Evolutionary conservation across 2,888 invertebrate genomes (phyloP).

Genomic region (Cheilosia soror): DNA sequence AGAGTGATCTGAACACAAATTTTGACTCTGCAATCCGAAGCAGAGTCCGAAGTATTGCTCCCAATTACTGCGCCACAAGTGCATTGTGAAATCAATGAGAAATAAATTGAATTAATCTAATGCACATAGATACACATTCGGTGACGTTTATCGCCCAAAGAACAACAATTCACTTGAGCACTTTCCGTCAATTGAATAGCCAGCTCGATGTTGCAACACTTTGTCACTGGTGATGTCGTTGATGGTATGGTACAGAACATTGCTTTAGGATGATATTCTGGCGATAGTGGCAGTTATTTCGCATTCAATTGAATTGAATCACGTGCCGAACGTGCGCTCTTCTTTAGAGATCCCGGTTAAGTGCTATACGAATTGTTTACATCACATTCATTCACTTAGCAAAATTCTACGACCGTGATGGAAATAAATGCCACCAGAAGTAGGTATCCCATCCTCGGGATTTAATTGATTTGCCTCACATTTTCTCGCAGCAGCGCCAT

Average conservation of each 20-base stretch:
- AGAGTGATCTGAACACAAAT: conserved; percentile 11
- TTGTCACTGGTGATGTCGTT: conserved; percentile 2
- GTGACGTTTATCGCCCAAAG: conserved; percentile 42
- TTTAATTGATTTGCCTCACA: conserved; percentile 60
- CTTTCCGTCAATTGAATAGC: conserved; percentile 48
- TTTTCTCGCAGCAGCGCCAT: conserved; percentile 32
- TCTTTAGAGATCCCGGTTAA: conserved; percentile 29
- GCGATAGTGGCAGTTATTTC: neutral
- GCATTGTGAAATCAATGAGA: conserved; percentile 62
- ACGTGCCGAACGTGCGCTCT: conserved; percentile 64
- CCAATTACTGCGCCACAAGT: conserved; percentile 15
- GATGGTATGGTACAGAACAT: neutral
- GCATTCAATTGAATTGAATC: conserved; percentile 47
- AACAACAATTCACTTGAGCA: conserved; percentile 42
- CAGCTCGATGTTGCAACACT: neutral
- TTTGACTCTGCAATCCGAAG: conserved; percentile 25
- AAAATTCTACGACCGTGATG: neutral
- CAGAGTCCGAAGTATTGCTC: conserved; percentile 6
- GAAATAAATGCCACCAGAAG: conserved; percentile 13
- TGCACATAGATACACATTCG: neutral
- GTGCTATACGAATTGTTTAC: conserved; percentile 30
- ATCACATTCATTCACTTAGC: conserved; percentile 28
- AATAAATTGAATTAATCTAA: conserved; percentile 11
- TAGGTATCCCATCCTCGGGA: conserved; percentile 23
- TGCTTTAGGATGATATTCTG: neutral